Evolutionary conservation across 2,888 invertebrate genomes (phyloP), one percentile per base, ranked within the genome.

Genomic region (Drosophila limbata): DNA sequence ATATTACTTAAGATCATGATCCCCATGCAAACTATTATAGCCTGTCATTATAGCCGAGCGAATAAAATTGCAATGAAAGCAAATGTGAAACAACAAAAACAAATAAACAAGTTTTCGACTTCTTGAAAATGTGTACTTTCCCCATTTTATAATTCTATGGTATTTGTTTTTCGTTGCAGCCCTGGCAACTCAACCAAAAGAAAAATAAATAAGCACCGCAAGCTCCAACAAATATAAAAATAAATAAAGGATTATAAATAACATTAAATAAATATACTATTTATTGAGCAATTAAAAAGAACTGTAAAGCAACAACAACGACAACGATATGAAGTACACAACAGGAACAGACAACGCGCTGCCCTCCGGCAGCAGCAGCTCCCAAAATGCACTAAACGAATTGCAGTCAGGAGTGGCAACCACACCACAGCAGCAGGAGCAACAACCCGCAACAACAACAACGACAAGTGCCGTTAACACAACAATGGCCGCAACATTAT

Each of bases 291-390:
- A 71, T 40, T 51, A 33, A 63, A 53, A 21, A 25, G 11, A 63
- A 39, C 44, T 48, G 40, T 48, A 48, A 48, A 17, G 40, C 53
- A 48, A 50, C 59, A 72, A 52, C 51, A 42, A 66, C 64, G 55
- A 79, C 81, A 73, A 82, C 84, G 88, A 82, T 66, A 90, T 90
- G 90, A 90, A 90, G 82, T 90, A 87, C 81, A 78, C 74, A 73
- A 77, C 77, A 75, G 88, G 76, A 73, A 76, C 75, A 61, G 85
- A 78, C 69, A 90, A 80, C 69, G 78, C 77, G 62, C 65, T 89
- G 73, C 71, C 70, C 21, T 47, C 72, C 61, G 59, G 76, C 80
- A 79, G 72, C 69, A 73, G 42, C 74, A 70, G 51, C 72, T 60
- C 68, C 59, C 87, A 73, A 57, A 70, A 52, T 65, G 75, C 76